phyloP scores from a whole-genome alignment of 2,888 invertebrate species.

The Heliconius hortense region DNA sequence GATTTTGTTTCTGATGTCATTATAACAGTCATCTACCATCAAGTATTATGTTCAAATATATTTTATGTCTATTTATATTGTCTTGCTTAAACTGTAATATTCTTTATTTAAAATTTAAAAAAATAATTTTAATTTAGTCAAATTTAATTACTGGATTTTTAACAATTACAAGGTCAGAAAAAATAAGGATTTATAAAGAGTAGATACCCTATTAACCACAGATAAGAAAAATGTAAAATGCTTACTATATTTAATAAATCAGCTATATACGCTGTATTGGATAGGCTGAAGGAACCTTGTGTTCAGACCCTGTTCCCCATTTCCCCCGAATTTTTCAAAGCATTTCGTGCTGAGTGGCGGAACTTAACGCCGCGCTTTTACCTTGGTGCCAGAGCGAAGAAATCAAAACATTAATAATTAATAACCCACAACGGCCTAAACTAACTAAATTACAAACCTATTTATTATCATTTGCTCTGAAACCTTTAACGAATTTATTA shows the following conservation, averaged over 20 bases:
- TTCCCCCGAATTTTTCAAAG: too few relatives aligned
- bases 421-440: not conserved
- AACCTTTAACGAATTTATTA: slow-evolving; percentile 40
- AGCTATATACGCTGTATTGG: too few relatives aligned
- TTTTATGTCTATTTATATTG: not conserved
- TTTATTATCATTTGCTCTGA: slow-evolving; percentile 8
- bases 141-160: not conserved
- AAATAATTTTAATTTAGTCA: not conserved
- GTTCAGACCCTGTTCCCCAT: too few relatives aligned
- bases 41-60: slow-evolving; percentile 1
- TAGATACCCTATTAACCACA: not conserved
- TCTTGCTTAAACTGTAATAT: not conserved
- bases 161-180: not conserved
- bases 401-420: too few relatives aligned
- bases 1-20: slow-evolving; percentile 23
- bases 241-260: too few relatives aligned
- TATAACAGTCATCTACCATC: not conserved
- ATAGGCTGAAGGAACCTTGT: too few relatives aligned
- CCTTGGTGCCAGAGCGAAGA: too few relatives aligned
- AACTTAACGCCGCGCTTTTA: too few relatives aligned
- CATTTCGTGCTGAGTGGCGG: too few relatives aligned
- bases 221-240: not conserved
- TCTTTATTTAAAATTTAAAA: not conserved
- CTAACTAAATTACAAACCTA: not conserved
- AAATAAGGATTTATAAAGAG: not conserved